These are phyloP conservation scores for Noctua fimbriata DNA, from an alignment of 2,888 invertebrate genomes.

Conservation along the genomic window DNA sequence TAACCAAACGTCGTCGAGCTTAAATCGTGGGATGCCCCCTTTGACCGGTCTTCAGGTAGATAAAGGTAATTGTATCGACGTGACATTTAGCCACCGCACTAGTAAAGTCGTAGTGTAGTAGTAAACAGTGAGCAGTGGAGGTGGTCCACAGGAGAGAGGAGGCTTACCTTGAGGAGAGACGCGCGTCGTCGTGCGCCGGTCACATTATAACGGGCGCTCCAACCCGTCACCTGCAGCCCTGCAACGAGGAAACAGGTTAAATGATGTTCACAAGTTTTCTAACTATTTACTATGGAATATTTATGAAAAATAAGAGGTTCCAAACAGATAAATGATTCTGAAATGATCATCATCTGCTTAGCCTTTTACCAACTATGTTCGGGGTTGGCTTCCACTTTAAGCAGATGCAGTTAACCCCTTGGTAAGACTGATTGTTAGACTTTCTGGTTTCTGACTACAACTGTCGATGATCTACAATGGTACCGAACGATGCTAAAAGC, in stretches of 20 bases:
- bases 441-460: not conserved
- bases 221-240: conserved; percentile 80
- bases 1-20: not conserved
- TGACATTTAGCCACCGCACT: conserved; percentile 43
- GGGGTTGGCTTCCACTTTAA: not conserved
- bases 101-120: conserved; percentile 20
- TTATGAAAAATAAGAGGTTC: not conserved
- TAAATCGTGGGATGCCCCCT: not conserved
- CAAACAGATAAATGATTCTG: not conserved
- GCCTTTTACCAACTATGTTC: not conserved
- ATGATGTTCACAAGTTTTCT: conserved; percentile 10
- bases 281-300: not conserved
- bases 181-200: conserved; percentile 86
- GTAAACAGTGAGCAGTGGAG: conserved; percentile 11
- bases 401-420: not conserved
- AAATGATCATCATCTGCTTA: not conserved
- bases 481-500: not conserved
- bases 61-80: conserved; percentile 28
- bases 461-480: not conserved
- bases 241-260: conserved; percentile 66
- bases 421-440: not conserved
- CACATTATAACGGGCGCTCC: conserved; percentile 87
- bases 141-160: conserved; percentile 64
- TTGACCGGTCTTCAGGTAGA: conserved; percentile 38
- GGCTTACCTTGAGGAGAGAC: conserved; percentile 87